Conservation (phyloP, 1,140 invertebrate species). For the Platorchestia sp. region DNA sequence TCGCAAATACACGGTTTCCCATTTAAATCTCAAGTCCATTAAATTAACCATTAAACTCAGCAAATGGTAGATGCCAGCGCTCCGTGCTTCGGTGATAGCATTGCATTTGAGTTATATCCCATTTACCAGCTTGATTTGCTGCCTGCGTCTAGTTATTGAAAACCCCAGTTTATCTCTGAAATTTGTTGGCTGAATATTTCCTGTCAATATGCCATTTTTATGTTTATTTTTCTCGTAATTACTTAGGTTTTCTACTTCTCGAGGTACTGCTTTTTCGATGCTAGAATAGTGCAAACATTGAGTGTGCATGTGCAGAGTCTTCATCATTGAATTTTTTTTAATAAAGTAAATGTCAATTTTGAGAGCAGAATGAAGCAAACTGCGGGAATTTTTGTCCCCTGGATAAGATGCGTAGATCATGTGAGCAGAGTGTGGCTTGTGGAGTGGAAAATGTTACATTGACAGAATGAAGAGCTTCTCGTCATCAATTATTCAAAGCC, state of each 20-base stretch:
- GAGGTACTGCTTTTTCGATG: not conserved
- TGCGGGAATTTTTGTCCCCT: not conserved
- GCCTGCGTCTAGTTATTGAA: not conserved
- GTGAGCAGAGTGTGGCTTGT: too few relatives aligned
- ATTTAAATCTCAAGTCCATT: constrained; percentile 19
- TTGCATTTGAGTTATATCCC: not conserved
- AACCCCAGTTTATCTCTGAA: not conserved
- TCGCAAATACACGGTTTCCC: not conserved
- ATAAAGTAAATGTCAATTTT: not conserved
- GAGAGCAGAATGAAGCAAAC: not conserved
- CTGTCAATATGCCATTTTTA: not conserved
- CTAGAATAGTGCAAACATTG: not conserved
- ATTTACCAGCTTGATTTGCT: constrained; percentile 1
- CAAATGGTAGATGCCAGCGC: constrained; percentile 11
- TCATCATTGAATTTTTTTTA: not conserved
- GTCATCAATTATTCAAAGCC: too few relatives aligned
- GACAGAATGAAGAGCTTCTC: not conserved
- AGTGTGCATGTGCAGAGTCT: not conserved
- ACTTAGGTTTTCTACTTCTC: not conserved
- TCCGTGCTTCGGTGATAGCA: not conserved
- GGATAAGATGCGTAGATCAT: not conserved
- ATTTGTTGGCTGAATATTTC: not conserved
- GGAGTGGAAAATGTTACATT: not conserved
- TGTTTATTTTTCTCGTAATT: not conserved
- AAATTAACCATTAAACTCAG: constrained; percentile 23